A percentile compares a stretch with the other conserved stretches of the same genome.
Evolutionary conservation across 2,797 vertebrate genomes (phyloP).

Genomic region (Discoglossus pictus): DNA sequence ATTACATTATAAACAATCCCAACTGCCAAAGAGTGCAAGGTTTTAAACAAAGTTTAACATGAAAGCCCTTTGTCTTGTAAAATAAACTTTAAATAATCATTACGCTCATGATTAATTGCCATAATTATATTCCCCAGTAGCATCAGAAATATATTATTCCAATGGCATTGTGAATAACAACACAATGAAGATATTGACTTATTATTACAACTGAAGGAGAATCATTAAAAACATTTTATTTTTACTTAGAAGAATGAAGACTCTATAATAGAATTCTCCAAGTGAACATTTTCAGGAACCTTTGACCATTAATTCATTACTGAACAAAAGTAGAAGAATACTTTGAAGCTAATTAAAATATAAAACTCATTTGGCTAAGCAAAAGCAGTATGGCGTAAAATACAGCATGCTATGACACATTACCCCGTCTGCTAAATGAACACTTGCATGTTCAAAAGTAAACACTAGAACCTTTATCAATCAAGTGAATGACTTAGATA

Average conservation of each 20-base stretch:
- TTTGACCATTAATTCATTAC: slow-evolving; percentile 38
- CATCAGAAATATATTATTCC: slow-evolving; percentile 20
- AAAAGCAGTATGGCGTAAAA: slow-evolving; percentile 10
- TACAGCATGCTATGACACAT: not conserved
- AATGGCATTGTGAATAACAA: slow-evolving; percentile 31
- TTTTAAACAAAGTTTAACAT: slow-evolving; percentile 46
- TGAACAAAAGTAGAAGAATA: slow-evolving; percentile 18
- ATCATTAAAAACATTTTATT: slow-evolving; percentile 32
- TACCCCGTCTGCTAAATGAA: not conserved
- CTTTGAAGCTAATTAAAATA: slow-evolving; percentile 35
- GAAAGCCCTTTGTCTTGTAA: slow-evolving; percentile 38
- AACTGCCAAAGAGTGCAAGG: slow-evolving; percentile 7
- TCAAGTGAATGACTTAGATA: no score
- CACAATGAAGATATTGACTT: slow-evolving; percentile 30
- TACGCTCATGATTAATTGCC: slow-evolving; percentile 44
- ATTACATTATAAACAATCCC: not conserved
- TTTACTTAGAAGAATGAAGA: slow-evolving; percentile 31
- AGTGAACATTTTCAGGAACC: slow-evolving; percentile 21
- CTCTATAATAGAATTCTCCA: slow-evolving; percentile 25
- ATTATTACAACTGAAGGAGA: slow-evolving; percentile 29
- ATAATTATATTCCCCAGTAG: slow-evolving; percentile 31
- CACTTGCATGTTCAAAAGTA: not conserved
- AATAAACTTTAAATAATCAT: slow-evolving; percentile 39
- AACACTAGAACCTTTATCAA: no score
- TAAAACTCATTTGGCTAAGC: slow-evolving; percentile 12